Conservation (phyloP, 2,888 invertebrate species). For the Dexiosoma caninum region DNA sequence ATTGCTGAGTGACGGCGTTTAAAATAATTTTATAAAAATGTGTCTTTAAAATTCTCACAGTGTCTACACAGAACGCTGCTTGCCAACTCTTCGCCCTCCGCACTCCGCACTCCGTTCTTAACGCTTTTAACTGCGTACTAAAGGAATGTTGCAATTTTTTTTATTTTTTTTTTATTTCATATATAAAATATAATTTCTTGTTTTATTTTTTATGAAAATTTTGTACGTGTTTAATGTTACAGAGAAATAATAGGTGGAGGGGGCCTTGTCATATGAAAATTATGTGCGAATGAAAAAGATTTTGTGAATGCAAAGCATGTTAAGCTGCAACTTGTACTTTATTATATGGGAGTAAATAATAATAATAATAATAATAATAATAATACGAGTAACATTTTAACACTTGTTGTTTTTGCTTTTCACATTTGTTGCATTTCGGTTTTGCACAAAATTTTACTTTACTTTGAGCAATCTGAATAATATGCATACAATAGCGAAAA, state of each 20-base stretch:
- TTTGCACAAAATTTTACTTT: slow-evolving; percentile 11
- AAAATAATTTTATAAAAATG: slow-evolving; percentile 42
- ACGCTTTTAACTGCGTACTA: neutral
- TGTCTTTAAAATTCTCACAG: slow-evolving; percentile 29
- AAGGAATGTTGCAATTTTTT: slow-evolving; percentile 34
- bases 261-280: slow-evolving; percentile 46
- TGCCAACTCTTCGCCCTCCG: neutral
- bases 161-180: slow-evolving; percentile 34
- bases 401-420: slow-evolving; percentile 38
- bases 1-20: slow-evolving; percentile 19
- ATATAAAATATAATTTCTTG: neutral
- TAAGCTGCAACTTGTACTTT: slow-evolving; percentile 41
- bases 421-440: neutral
- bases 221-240: slow-evolving; percentile 47
- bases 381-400: too few relatives aligned
- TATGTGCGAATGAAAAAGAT: slow-evolving; percentile 47
- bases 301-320: slow-evolving; percentile 54
- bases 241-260: slow-evolving; percentile 19
- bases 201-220: neutral
- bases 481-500: slow-evolving; percentile 44
- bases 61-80: slow-evolving; percentile 30
- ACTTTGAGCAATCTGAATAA: slow-evolving; percentile 32
- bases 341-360: slow-evolving; percentile 49
- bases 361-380: slow-evolving; percentile 47
- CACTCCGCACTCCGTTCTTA: too few relatives aligned